These are phyloP conservation scores for Plestiodon gilberti DNA, from an alignment of 2,113 vertebrate species.

Conservation along the genomic window DNA sequence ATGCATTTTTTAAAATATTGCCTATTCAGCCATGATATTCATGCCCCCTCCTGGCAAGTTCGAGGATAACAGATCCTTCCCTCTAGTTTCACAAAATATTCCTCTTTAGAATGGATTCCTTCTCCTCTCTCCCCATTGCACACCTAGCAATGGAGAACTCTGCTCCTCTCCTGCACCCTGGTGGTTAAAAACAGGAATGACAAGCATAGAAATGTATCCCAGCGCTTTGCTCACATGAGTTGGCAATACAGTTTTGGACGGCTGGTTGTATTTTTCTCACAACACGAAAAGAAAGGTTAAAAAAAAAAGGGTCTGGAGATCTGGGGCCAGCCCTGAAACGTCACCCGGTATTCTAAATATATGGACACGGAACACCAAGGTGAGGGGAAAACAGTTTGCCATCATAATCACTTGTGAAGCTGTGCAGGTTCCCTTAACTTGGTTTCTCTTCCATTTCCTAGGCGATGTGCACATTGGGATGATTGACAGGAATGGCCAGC, in stretches of 20 bases:
- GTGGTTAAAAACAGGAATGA: background rate
- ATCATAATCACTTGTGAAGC: no score
- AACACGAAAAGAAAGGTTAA: no score
- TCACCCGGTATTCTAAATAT: no score
- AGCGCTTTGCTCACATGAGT: background rate
- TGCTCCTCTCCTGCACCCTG: background rate
- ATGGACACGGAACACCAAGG: no score
- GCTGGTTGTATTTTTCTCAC: no score
- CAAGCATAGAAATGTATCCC: background rate
- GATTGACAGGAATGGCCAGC: constrained; percentile 91
- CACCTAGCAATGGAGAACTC: background rate
- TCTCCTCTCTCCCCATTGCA: no score
- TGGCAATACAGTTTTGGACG: no score
- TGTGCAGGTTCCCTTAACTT: background rate
- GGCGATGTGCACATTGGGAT: constrained; percentile 92
- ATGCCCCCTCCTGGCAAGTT: background rate
- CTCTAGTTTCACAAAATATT: background rate
- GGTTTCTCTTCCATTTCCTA: constrained; percentile 29
- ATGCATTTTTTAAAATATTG: background rate
- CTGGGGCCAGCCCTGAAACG: no score
- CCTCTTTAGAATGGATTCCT: background rate
- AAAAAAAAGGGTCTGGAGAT: no score
- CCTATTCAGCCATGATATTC: no score
- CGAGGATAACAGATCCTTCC: background rate
- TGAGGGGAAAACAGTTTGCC: no score